A percentile compares a stretch with the other conserved stretches of the same genome.
Conservation (phyloP, 2,113 vertebrate species). For the Mandrillus leucophaeus region DNA sequence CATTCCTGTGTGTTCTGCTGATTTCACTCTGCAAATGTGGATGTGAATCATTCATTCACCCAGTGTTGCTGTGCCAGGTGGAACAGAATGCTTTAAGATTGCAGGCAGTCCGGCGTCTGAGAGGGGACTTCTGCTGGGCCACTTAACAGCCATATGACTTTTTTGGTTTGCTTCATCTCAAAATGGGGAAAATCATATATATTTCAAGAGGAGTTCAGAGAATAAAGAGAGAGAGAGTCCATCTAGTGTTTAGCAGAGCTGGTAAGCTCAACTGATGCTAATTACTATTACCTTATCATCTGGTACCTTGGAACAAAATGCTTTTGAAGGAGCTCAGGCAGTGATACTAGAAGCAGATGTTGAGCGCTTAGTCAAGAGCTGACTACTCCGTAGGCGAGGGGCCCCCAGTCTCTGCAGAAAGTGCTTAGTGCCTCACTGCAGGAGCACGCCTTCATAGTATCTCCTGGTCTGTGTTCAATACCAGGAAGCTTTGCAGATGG, state of each 20-base stretch:
- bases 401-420: background rate
- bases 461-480: background rate
- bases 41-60: background rate
- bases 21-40: background rate
- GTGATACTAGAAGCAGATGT: fast-evolving
- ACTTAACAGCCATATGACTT: background rate
- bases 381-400: fast-evolving
- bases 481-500: background rate
- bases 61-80: fast-evolving
- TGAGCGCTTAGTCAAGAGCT: fast-evolving
- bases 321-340: background rate
- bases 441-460: background rate
- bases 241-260: background rate
- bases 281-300: background rate
- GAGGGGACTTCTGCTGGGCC: background rate
- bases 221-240: background rate
- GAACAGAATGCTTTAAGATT: background rate
- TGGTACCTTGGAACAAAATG: background rate
- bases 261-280: background rate
- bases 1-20: fast-evolving
- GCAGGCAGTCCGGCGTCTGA: background rate
- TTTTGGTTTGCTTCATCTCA: background rate
- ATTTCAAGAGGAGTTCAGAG: background rate
- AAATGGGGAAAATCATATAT: background rate
- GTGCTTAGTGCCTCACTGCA: background rate